These are phyloP conservation scores for Baryphthengus martii DNA, from an alignment of 2,113 vertebrate genomes.

Conservation along the genomic window DNA sequence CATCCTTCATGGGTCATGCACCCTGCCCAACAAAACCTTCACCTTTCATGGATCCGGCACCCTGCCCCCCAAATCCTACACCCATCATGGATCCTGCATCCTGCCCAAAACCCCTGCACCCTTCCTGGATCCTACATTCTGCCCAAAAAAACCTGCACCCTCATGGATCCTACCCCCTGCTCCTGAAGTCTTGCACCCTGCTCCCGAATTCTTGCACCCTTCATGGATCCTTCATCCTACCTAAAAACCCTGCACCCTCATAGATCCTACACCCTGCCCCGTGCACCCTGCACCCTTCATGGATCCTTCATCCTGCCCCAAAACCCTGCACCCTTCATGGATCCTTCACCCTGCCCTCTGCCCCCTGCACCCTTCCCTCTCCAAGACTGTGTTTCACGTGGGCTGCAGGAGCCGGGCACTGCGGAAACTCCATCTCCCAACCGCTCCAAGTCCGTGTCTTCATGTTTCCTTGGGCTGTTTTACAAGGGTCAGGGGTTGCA, in stretches of 20 bases:
- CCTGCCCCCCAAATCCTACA: background rate
- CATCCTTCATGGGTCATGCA: background rate
- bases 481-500: background rate
- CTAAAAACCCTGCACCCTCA: no score
- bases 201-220: background rate
- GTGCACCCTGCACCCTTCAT: background rate
- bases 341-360: background rate
- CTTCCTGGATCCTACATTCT: background rate
- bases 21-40: background rate
- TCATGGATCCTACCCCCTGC: background rate
- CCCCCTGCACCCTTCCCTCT: background rate
- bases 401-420: background rate
- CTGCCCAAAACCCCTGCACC: background rate
- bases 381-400: accelerated
- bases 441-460: background rate
- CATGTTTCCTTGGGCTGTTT: background rate
- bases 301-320: background rate
- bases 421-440: background rate
- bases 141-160: no score
- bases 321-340: background rate
- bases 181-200: background rate
- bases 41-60: background rate
- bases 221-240: background rate
- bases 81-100: background rate
- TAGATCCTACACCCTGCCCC: background rate